Conservation (phyloP, 1,140 invertebrate species). For the Drosophila repleta region DNA sequence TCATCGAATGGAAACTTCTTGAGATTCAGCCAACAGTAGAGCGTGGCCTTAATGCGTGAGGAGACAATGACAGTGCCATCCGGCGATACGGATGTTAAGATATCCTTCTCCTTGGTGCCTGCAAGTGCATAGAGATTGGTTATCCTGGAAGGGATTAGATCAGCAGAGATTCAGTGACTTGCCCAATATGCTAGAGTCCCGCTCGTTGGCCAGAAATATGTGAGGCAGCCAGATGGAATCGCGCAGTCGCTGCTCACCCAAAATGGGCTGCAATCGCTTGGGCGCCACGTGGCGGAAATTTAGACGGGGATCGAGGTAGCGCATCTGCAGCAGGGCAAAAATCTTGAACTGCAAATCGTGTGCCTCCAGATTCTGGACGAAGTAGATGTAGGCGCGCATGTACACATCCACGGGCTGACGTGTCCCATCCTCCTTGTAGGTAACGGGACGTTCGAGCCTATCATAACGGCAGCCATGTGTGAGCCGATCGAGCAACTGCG, state of each 20-base stretch:
- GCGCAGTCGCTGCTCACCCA: constrained; percentile 88
- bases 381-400: constrained; percentile 89
- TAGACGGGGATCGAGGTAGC: constrained; percentile 89
- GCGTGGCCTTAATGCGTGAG: constrained; percentile 89
- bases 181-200: constrained; percentile 86
- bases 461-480: constrained; percentile 91
- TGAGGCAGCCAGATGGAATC: constrained; percentile 92
- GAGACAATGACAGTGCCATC: constrained; percentile 91
- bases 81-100: constrained; percentile 90
- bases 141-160: neutral
- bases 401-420: constrained; percentile 86
- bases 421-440: constrained; percentile 68
- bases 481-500: constrained; percentile 88
- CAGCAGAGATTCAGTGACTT: neutral
- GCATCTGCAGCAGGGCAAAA: constrained; percentile 90
- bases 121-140: neutral
- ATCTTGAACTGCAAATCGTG: constrained; percentile 93
- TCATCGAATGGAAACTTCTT: constrained; percentile 94
- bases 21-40: constrained; percentile 92
- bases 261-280: constrained; percentile 86
- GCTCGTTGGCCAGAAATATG: constrained; percentile 91
- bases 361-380: constrained; percentile 90
- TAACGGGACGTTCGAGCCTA: constrained; percentile 87
- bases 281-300: constrained; percentile 88
- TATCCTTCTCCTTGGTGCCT: constrained; percentile 90